These are phyloP conservation scores for Semibalanus balanoides DNA, from an alignment of 1,140 invertebrate species.

Conservation along the genomic window DNA sequence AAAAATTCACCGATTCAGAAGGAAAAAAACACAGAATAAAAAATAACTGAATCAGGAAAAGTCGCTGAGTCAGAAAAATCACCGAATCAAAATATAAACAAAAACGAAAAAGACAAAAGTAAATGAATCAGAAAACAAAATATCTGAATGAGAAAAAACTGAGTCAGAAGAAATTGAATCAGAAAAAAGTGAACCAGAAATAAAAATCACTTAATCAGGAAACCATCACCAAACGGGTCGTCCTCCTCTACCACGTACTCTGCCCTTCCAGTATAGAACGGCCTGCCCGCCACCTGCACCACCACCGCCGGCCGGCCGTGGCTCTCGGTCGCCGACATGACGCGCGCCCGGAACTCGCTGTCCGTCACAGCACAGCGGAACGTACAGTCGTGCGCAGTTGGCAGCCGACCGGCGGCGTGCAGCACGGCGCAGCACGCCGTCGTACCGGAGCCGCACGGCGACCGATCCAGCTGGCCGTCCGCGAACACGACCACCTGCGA, in stretches of 20 bases:
- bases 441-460: constrained; percentile 28
- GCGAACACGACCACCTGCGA: constrained; percentile 29
- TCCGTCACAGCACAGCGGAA: constrained; percentile 23
- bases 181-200: too few species aligned
- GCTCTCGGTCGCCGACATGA: constrained; percentile 11
- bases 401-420: constrained; percentile 22
- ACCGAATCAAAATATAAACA: too few species aligned
- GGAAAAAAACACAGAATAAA: too few species aligned
- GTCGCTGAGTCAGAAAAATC: too few species aligned
- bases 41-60: too few species aligned
- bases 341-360: constrained; percentile 9
- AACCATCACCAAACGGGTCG: too few species aligned
- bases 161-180: too few species aligned
- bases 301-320: constrained; percentile 16
- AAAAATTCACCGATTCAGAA: too few species aligned
- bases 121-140: too few species aligned
- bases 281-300: constrained; percentile 27
- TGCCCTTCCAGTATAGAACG: constrained; percentile 24
- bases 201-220: too few species aligned
- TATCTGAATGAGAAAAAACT: too few species aligned
- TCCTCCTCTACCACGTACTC: constrained; percentile 17
- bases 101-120: too few species aligned
- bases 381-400: constrained; percentile 21
- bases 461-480: constrained; percentile 28
- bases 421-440: constrained; percentile 28